phyloP scores from a whole-genome alignment of 23 tunicate species.

The Aplidium turbinatum region DNA sequence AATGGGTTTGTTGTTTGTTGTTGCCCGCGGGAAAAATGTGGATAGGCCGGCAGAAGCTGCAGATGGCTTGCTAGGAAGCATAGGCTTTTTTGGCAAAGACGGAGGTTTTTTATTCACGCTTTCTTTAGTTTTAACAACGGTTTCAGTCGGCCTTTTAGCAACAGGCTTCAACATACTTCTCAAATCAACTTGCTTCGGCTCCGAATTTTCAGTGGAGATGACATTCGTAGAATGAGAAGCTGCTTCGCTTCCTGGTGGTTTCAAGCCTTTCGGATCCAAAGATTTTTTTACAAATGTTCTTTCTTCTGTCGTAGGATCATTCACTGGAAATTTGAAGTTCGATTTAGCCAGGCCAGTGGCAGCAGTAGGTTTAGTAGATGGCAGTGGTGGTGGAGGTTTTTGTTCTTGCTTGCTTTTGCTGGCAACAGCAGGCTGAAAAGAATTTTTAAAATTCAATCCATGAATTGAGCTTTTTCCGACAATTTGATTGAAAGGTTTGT shows the following conservation, averaged over 20 bases:
- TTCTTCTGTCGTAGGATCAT: background rate
- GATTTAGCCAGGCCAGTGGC: too few relatives aligned
- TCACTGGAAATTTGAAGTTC: background rate
- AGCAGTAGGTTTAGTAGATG: background rate
- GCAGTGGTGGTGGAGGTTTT: background rate
- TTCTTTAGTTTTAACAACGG: background rate
- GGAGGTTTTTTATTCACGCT: slow-evolving; percentile 30
- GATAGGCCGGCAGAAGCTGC: too few relatives aligned
- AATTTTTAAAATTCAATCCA: slow-evolving; percentile 3
- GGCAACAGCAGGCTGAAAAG: background rate
- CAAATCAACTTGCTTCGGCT: slow-evolving; percentile 37
- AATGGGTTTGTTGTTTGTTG: too few relatives aligned
- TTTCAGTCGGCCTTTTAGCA: slow-evolving; percentile 6
- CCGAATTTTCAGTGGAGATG: too few relatives aligned
- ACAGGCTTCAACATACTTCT: slow-evolving; percentile 57
- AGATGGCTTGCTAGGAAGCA: too few relatives aligned
- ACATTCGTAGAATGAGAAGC: too few relatives aligned
- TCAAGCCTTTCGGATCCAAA: too few relatives aligned
- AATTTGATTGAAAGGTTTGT: too few relatives aligned
- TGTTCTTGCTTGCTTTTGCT: background rate
- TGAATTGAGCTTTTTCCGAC: too few relatives aligned
- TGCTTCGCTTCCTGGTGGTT: background rate
- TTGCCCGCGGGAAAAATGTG: too few relatives aligned
- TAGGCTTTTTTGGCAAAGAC: slow-evolving; percentile 37
- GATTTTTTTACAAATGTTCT: background rate